Base-by-base conservation (phyloP, 2,113 vertebrate species). In the Formicarius rufipectus region DNA sequence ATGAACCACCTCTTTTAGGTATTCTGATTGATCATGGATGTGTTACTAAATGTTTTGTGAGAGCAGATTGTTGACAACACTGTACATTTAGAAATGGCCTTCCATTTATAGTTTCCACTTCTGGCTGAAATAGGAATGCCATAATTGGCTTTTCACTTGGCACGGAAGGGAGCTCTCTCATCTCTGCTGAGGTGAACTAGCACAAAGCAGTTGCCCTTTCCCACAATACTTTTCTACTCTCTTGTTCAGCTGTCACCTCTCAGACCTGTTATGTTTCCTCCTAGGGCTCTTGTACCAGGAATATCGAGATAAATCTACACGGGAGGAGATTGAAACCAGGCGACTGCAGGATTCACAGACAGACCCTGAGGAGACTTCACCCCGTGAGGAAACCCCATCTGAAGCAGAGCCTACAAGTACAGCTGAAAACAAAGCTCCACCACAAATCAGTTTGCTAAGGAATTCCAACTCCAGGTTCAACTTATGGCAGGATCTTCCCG, bases 221-320 rank as follows among this genome's bases (percentile, higher is more conserved):
- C 44, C 28, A 53, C n/a, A 47, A 3, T 35, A 59, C 4, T 16
- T 49, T 55, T 62, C 31, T 66, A 35, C 67, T 50, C 1, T 71
- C 31, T 50, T 4, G 0, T 88, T 88, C 33, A 76, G 14, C 30
- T 73, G 40, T 73, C 77, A 66, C 71, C 49, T 79, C 49, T 89
- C 60, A 77, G 18, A 59, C n/a, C 39, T 33, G 56, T 60, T 42
- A 3, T 40, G 4, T 96, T 97, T 37, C 66, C 47, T 96, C 96
- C 68, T 95, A 99, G 99, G 97, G 42, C 98, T 99, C 96, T 97
- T 99, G 74, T 99, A 99, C 96, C 99, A 99, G 97, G 99, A 99
- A 96, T 99, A 99, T 93, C 97, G 99, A 53, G 99, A 99, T 90
- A 99, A 99, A 42, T 99, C 99, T 1, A 99, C 99, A 1, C 98